phyloP scores from a whole-genome alignment of 2,888 invertebrate genomes.

The Hypena proboscidalis region DNA sequence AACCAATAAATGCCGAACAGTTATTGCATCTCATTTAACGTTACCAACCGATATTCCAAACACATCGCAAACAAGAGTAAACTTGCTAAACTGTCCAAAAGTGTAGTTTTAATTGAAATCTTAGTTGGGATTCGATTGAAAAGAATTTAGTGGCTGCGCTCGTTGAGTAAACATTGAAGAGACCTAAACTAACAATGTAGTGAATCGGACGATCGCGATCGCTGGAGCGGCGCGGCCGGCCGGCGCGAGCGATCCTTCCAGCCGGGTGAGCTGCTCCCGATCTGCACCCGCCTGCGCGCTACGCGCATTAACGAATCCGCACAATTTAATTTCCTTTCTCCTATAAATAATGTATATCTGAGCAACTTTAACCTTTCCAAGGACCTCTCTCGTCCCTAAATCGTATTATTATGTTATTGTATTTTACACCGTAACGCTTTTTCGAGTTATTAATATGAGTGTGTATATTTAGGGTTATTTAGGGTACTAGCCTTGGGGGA shows the following conservation, averaged over 20 bases:
- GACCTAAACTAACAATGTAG: slow-evolving; percentile 23
- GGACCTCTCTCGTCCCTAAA: slow-evolving; percentile 8
- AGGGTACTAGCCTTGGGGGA: slow-evolving; percentile 24
- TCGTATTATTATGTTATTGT: slow-evolving; percentile 12
- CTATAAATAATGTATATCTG: slow-evolving; percentile 14
- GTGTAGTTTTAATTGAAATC: slow-evolving; percentile 11
- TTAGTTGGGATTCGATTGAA: slow-evolving; percentile 14
- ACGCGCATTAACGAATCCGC: slow-evolving; percentile 15
- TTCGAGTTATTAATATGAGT: slow-evolving; percentile 13
- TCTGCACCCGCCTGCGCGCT: slow-evolving; percentile 1
- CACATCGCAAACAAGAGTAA: too few species aligned
- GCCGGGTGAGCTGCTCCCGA: slow-evolving; percentile 16
- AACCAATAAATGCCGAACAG: too few species aligned
- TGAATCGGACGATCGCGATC: not conserved
- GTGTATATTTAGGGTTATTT: slow-evolving; percentile 7
- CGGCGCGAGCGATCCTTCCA: slow-evolving; percentile 12
- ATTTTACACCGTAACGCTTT: slow-evolving; percentile 11
- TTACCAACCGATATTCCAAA: too few species aligned
- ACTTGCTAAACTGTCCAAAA: too few species aligned
- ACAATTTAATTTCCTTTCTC: slow-evolving; percentile 18
- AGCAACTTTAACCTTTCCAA: slow-evolving; percentile 6
- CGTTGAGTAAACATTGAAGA: slow-evolving; percentile 10
- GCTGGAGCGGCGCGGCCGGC: slow-evolving; percentile 1
- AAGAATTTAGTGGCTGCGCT: slow-evolving; percentile 2
- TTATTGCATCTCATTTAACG: too few species aligned